phyloP scores from a whole-genome alignment of 2,113 vertebrate species.

The Microcebus tavaratra region DNA sequence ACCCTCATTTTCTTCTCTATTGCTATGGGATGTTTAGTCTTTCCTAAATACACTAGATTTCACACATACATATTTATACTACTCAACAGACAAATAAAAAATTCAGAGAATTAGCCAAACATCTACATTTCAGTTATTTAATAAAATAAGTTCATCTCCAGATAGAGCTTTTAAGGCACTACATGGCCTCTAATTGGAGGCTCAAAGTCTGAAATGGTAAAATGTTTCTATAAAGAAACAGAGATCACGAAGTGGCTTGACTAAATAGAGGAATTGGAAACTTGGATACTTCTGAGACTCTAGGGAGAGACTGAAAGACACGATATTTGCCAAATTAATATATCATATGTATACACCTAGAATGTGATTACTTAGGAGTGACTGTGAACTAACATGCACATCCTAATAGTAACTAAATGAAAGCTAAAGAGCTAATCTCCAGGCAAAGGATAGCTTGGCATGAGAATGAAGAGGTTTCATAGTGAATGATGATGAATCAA shows the following conservation, averaged over 20 bases:
- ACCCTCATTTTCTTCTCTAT: background rate
- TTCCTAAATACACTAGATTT: background rate
- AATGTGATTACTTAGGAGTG: background rate
- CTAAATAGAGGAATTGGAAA: background rate
- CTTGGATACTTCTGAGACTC: background rate
- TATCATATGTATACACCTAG: background rate
- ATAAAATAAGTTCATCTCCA: background rate
- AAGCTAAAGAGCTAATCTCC: background rate
- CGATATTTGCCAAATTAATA: background rate
- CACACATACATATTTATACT: background rate
- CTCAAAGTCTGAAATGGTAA: background rate
- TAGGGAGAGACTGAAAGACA: background rate
- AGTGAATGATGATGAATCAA: background rate
- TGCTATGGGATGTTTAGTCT: background rate
- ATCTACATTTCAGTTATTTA: background rate
- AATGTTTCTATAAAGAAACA: background rate
- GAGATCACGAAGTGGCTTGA: background rate
- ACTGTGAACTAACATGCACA: background rate
- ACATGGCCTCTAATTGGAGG: background rate
- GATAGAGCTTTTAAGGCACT: background rate
- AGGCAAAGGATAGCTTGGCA: background rate
- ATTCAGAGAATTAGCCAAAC: background rate
- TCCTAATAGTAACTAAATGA: background rate
- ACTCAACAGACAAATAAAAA: background rate
- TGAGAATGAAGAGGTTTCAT: background rate